A percentile compares a stretch with the other conserved stretches of the same genome.
Evolutionary conservation across 2,797 vertebrate genomes (phyloP).

Genomic region (Perodicticus potto): DNA sequence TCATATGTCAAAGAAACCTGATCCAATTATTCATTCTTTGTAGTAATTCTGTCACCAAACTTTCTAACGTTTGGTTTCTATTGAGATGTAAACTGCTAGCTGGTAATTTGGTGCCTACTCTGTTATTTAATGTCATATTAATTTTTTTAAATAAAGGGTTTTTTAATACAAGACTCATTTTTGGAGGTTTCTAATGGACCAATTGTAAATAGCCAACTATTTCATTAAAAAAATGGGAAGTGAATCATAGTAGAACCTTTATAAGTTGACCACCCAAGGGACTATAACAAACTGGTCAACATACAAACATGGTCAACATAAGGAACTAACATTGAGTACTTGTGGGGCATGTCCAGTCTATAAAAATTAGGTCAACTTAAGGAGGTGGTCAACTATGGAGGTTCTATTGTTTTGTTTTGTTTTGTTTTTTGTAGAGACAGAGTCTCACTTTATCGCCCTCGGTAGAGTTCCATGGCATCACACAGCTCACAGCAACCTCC

Average conservation of each 20-base stretch:
- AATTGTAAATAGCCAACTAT: constrained; percentile 32
- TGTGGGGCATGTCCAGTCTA: no score
- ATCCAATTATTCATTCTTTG: constrained; percentile 66
- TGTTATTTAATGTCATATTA: constrained; percentile 57
- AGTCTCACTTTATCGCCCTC: no score
- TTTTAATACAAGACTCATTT: constrained; percentile 52
- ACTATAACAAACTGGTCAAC: no score
- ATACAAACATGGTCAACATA: no score
- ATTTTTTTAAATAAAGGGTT: constrained; percentile 37
- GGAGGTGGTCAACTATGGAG: no score
- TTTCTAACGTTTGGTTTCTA: constrained; percentile 60
- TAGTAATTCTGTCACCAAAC: constrained; percentile 47
- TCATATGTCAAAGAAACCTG: constrained; percentile 66
- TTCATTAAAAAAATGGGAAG: constrained; percentile 21
- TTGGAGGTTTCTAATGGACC: constrained; percentile 44
- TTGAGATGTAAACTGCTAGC: constrained; percentile 52
- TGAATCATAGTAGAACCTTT: background rate
- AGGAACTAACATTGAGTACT: no score
- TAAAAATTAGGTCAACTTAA: no score
- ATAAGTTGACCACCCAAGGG: no score
- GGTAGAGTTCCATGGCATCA: no score
- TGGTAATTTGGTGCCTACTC: constrained; percentile 9
- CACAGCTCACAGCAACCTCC: no score
- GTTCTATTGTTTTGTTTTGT: background rate
- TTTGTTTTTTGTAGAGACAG: background rate